These are phyloP conservation scores for Cirrhinus molitorella DNA, from an alignment of 2,797 vertebrate species.

Conservation along the genomic window DNA sequence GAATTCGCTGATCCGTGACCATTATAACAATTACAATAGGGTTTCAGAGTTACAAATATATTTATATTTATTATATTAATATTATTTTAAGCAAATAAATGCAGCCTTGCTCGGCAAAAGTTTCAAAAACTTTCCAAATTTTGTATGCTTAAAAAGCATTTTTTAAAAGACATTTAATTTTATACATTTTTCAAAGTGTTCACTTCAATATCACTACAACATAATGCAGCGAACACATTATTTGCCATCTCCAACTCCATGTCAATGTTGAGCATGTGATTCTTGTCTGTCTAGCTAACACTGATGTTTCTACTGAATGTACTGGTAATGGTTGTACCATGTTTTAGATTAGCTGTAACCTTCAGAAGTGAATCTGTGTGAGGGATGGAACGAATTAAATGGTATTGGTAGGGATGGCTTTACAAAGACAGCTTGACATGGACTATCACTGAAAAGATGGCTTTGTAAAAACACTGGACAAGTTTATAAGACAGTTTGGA, in stretches of 20 bases:
- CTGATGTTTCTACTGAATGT: conserved; percentile 25
- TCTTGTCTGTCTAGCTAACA: conserved; percentile 12
- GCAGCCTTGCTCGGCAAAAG: neutral
- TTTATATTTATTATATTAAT: no score
- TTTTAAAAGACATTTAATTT: neutral
- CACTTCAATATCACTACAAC: neutral
- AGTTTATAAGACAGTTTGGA: conserved; percentile 53
- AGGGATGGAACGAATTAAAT: conserved; percentile 33
- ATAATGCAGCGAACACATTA: neutral
- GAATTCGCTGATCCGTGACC: no score
- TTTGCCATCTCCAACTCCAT: neutral
- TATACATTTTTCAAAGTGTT: neutral
- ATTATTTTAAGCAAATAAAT: neutral
- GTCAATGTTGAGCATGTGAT: neutral
- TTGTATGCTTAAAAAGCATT: neutral
- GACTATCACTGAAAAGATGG: conserved; percentile 34
- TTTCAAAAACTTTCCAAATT: neutral
- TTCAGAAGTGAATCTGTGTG: conserved; percentile 33
- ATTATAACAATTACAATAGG: no score
- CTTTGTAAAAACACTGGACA: conserved; percentile 52
- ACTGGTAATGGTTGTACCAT: conserved; percentile 18
- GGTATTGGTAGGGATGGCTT: conserved; percentile 20
- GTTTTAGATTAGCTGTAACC: conserved; percentile 36
- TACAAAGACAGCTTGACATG: conserved; percentile 31
- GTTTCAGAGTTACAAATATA: no score